Percentiles rank a stretch among this genome's conserved stretches.
phyloP scores from a whole-genome alignment of 2,113 vertebrate species.

The Gobio gobio region DNA sequence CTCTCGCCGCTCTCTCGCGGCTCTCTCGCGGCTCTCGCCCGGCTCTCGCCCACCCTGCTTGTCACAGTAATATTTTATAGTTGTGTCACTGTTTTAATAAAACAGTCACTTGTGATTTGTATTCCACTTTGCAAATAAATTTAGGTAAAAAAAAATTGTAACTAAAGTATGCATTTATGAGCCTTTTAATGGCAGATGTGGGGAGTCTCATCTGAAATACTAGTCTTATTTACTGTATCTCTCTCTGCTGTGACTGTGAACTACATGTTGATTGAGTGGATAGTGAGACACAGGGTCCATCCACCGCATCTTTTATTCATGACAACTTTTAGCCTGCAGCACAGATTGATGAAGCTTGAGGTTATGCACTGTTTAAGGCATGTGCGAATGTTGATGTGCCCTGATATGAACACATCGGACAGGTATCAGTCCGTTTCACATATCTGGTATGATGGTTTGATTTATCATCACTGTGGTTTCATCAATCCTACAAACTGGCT shows the following conservation, averaged over 20 bases:
- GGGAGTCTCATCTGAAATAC: background rate
- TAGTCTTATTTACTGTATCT: conserved; percentile 1
- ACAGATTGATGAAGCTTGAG: conserved; percentile 6
- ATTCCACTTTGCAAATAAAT: background rate
- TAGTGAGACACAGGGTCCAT: background rate
- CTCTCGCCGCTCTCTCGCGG: too few relatives aligned
- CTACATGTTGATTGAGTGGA: conserved; percentile 31
- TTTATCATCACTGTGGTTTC: background rate
- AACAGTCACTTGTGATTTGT: background rate
- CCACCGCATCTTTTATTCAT: conserved; percentile 19
- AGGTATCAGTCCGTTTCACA: background rate
- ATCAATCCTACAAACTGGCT: conserved; percentile 1
- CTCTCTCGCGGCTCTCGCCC: too few relatives aligned
- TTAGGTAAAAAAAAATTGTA: too few relatives aligned
- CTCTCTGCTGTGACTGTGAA: background rate
- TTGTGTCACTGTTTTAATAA: background rate
- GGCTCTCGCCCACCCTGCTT: too few relatives aligned
- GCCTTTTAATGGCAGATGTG: background rate
- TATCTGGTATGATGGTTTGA: background rate
- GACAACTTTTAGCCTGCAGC: background rate
- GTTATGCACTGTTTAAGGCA: background rate
- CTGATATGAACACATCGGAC: background rate
- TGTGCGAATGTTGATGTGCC: background rate
- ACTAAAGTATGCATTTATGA: too few relatives aligned
- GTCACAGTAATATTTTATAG: too few relatives aligned